Evolutionary conservation across 1,140 invertebrate genomes (phyloP), one percentile per base, ranked within the genome.

Genomic region (Acromyrmex echinatior): DNA sequence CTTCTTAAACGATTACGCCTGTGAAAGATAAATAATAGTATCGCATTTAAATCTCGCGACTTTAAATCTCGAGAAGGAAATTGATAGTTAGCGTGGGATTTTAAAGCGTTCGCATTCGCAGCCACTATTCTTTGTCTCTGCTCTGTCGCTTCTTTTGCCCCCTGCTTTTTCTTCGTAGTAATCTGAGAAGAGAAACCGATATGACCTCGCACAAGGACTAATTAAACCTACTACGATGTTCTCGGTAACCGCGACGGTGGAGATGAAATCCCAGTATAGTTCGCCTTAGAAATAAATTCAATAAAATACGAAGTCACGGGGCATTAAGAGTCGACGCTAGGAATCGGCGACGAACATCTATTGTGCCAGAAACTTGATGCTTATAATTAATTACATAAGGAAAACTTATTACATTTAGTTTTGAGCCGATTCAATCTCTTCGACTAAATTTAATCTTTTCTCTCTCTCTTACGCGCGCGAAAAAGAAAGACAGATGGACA

Each of bases 161-260:
- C 35, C 6, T 18, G 5, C 28, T 53, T 68, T 86, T 86, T 70
- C 74, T 53, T 49, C 45, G 49, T n/a, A 56, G 70, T 76, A 87
- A 90, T 88, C 60, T 31, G 51, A 68, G 81, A 79, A 86, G 65
- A 87, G 79, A 90, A 88, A 91, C 88, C 84, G 90, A 90, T 88
- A 91, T 87, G 76, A 88, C 68, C 84, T 88, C 84, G 79, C 49
- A 56, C 84, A 78, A 87, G 53, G 76, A 88, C 79, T 89, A 90
- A 90, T 91, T 91, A 92, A 92, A 91, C 80, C 86, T 70, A 81
- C 88, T 70, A 81, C 63, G 81, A 62, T 25, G 77, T 91, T 92
- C 88, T 86, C 78, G 28, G 86, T 85, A 88, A 89, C 65, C 79
- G 28, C 35, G 28, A 31, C 28, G 28, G 31, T 35, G 60, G 45